Evolutionary conservation across 2,888 invertebrate genomes (phyloP).

Genomic region (Heterodera filipjevi): DNA sequence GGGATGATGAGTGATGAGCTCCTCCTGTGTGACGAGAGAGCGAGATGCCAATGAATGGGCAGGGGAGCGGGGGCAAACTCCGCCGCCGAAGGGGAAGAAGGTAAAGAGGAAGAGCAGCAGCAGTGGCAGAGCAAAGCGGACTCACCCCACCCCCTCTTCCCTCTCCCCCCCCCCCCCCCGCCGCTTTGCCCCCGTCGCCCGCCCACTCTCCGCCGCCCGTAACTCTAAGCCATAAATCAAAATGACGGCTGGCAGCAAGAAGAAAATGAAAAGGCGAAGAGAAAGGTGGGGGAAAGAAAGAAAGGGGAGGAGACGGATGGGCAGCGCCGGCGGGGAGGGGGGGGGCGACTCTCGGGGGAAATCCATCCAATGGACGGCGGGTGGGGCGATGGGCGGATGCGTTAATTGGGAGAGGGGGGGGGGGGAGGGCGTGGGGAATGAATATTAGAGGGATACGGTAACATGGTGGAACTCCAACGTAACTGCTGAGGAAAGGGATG

Average conservation of each 20-base stretch:
- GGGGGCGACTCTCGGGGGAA: slow-evolving; percentile 4
- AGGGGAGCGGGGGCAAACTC: neutral
- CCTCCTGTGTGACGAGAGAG: slow-evolving; percentile 4
- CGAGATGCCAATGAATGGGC: slow-evolving; percentile 1
- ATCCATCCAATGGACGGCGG: slow-evolving; percentile 16
- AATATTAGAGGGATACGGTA: neutral
- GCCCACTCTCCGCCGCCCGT: neutral
- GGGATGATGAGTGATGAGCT: slow-evolving; percentile 2
- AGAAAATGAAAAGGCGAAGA: neutral
- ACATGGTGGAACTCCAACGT: neutral
- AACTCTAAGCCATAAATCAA: slow-evolving; percentile 16
- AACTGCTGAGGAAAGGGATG: neutral
- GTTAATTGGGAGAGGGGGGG: slow-evolving; percentile 8
- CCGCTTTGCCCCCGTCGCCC: neutral
- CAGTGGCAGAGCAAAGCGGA: neutral
- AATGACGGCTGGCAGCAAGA: slow-evolving; percentile 12
- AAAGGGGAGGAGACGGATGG: neutral
- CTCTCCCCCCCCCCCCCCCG: neutral
- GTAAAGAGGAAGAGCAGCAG: neutral
- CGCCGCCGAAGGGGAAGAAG: neutral
- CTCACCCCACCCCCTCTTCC: neutral
- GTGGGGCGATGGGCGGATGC: neutral
- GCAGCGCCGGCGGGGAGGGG: neutral
- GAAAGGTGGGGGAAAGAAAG: neutral
- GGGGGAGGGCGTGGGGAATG: neutral